Evolutionary conservation across 2,113 vertebrate species (phyloP).

Genomic region (Gopherus flavomarginatus): DNA sequence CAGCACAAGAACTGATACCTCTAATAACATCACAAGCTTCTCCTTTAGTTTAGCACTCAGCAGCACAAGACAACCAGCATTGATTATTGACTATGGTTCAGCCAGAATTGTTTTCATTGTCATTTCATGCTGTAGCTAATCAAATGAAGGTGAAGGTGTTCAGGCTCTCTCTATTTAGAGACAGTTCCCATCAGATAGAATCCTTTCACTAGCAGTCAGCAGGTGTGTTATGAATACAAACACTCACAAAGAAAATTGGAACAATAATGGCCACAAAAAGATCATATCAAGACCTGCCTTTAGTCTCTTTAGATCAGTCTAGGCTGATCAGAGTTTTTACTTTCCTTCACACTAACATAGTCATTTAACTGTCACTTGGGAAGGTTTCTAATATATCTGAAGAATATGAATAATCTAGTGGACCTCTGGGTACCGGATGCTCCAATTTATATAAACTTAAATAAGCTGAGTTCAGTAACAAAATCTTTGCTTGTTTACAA

Average conservation of each 20-base stretch:
- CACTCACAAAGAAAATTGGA: neutral
- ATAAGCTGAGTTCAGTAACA: neutral
- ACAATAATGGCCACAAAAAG: neutral
- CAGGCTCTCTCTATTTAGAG: neutral
- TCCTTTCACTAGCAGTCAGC: neutral
- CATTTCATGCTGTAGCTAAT: neutral
- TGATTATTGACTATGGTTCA: neutral
- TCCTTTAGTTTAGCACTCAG: neutral
- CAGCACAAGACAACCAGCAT: neutral
- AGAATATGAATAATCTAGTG: neutral
- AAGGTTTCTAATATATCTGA: neutral
- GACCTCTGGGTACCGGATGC: neutral
- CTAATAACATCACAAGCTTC: neutral
- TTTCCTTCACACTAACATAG: neutral
- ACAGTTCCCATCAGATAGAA: neutral
- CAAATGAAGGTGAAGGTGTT: neutral
- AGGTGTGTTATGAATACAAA: neutral
- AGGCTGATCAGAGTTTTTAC: neutral
- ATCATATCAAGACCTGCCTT: neutral
- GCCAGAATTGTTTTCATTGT: neutral
- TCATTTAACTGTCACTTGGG: neutral
- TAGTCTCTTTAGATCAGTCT: neutral
- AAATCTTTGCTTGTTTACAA: neutral
- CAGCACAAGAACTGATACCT: neutral
- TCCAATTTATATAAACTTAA: neutral